Base-by-base conservation (phyloP, 2,888 invertebrate species). In the Malacosoma neustria region DNA sequence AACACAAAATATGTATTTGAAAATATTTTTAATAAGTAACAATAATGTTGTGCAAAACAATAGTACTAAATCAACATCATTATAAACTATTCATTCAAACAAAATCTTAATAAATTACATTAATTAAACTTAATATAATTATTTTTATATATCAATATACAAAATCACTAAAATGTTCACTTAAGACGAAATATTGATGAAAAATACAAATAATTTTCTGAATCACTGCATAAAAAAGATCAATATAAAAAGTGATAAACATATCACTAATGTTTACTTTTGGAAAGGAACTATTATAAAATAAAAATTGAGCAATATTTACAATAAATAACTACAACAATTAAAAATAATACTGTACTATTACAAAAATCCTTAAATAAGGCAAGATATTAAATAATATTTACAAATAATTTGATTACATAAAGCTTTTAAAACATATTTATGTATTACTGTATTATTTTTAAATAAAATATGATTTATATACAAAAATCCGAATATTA, bases 21-120 rank as follows among this genome's bases (percentile, higher is more conserved):
- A 15, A 4, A 22, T 22, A 22, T 66, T 68, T 72, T 61, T 72
- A 74, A 72, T 79, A 54, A 69, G 70, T 77, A 81, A 81, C 79
- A 77, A 75, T 66, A 69, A 70, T 65, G 67, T 54, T 66, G 70
- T 77, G 75, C 72, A 70, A 70, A n/a, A 70, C 69, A 70, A 79
- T 79, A 75, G 75, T 79, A 66, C 68, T 63, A 59, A 61, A 49
- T 67, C 75, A 81, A 85, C 82, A 55, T 71, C 66, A 64, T 72
- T 62, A 81, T 85, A 85, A 79, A 85, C 72, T 85, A 76, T 79
- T 55, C 67, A 74, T 72, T 73, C 65, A 73, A 84, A 81, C 77
- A 84, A 73, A 76, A 75, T 77, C 61, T 62, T 59, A 61, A 56
- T 68, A 41, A 48, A 40, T 41, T 35, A 39, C 37, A 14, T 32